Conservation (phyloP, 2,113 vertebrate genomes). For the Scophthalmus maximus region DNA sequence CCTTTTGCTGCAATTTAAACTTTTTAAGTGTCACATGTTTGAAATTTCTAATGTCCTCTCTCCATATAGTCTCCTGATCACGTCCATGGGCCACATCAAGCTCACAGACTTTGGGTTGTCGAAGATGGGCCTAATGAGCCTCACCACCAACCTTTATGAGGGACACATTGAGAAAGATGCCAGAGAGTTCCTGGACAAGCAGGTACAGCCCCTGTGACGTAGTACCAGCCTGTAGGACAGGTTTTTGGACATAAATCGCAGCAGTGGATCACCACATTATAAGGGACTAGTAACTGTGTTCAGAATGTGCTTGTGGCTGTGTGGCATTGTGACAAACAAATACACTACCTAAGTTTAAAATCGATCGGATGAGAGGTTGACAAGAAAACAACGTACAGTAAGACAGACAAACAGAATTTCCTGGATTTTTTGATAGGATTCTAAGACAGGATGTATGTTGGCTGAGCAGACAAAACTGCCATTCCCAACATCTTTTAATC, state of each 20-base stretch:
- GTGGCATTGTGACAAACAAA: not conserved
- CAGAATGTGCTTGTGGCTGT: not conserved
- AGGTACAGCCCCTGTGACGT: slow-evolving; percentile 78
- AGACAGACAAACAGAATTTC: not conserved
- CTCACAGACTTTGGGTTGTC: slow-evolving; percentile 95
- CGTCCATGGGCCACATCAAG: slow-evolving; percentile 96
- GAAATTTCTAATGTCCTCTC: slow-evolving; percentile 8
- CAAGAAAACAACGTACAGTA: no score
- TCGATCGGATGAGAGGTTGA: not conserved
- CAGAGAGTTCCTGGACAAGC: slow-evolving; percentile 95
- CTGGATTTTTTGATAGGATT: not conserved
- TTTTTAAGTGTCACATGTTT: not conserved
- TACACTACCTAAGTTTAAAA: not conserved
- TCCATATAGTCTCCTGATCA: slow-evolving; percentile 89
- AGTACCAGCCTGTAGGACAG: not conserved
- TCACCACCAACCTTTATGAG: slow-evolving; percentile 95
- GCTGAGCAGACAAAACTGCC: slow-evolving; percentile 18
- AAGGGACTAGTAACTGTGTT: not conserved
- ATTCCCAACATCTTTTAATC: slow-evolving; percentile 25
- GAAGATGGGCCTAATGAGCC: slow-evolving; percentile 97
- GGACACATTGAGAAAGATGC: slow-evolving; percentile 96
- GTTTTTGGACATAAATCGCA: not conserved
- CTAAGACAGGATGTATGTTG: not conserved
- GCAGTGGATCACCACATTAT: not conserved
- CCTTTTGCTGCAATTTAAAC: not conserved